Percentiles rank a stretch among this genome's conserved stretches.
Evolutionary conservation across 2,888 invertebrate genomes (phyloP).

Genomic region (Sinopyrophorus schimmeli): DNA sequence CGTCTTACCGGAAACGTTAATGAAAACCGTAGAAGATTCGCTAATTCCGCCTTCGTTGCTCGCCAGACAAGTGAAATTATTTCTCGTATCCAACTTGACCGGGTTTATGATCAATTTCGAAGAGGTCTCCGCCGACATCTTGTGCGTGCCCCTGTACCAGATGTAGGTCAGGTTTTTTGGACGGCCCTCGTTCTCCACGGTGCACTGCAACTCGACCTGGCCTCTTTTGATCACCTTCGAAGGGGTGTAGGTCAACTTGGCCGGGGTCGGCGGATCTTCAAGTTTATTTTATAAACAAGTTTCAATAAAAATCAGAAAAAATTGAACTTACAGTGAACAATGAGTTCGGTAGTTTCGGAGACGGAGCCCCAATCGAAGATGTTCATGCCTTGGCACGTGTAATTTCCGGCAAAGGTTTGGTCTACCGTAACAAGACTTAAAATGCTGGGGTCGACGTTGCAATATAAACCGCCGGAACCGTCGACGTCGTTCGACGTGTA

Average conservation of each 20-base stretch:
- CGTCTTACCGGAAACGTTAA: constrained; percentile 73
- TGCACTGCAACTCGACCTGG: constrained; percentile 80
- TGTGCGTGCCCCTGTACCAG: constrained; percentile 79
- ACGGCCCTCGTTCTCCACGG: constrained; percentile 79
- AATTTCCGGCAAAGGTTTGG: constrained; percentile 89
- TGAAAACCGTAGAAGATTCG: constrained; percentile 65
- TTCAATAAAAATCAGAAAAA: too few species aligned
- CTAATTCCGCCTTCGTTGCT: constrained; percentile 84
- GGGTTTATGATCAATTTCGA: constrained; percentile 80
- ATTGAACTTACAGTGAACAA: constrained; percentile 77
- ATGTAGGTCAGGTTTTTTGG: constrained; percentile 75
- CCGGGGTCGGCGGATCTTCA: constrained; percentile 89
- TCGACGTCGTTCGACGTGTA: constrained; percentile 53
- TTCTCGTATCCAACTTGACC: constrained; percentile 81
- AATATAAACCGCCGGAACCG: constrained; percentile 64
- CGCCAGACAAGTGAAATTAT: constrained; percentile 88
- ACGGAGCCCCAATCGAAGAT: constrained; percentile 85
- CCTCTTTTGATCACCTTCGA: constrained; percentile 79
- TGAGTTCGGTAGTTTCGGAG: constrained; percentile 75
- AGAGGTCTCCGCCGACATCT: constrained; percentile 74
- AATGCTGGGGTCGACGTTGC: constrained; percentile 85
- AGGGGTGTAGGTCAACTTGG: constrained; percentile 74
- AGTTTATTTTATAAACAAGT: constrained; percentile 39
- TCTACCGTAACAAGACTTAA: constrained; percentile 83
- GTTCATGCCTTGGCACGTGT: constrained; percentile 89